Conservation (phyloP, 2,888 invertebrate genomes). For the Caenorhabditis sp. region DNA sequence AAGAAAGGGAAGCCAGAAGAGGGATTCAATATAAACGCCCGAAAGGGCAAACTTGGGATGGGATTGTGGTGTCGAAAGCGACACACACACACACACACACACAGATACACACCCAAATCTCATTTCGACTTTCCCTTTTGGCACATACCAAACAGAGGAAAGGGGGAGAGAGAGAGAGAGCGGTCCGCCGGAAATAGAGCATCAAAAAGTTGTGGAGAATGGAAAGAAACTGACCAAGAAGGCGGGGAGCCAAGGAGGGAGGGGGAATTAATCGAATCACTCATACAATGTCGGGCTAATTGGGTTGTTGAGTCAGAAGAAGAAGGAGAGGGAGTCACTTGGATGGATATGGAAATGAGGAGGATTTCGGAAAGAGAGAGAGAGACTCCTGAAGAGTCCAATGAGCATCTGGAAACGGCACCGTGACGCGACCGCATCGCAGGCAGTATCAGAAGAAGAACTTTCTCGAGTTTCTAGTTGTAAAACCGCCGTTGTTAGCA, state of each 20-base stretch:
- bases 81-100: conserved; percentile 1
- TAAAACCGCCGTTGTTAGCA: too few species aligned
- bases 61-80: conserved; percentile 23
- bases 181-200: conserved; percentile 10
- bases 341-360: not conserved
- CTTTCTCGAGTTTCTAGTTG: too few species aligned
- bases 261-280: conserved; percentile 47
- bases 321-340: too few species aligned
- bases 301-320: conserved; percentile 13
- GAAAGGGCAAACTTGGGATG: conserved; percentile 22
- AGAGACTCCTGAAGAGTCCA: not conserved
- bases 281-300: conserved; percentile 39
- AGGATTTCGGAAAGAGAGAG: not conserved
- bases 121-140: conserved; percentile 27
- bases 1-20: not conserved
- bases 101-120: conserved; percentile 20
- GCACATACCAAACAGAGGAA: not conserved
- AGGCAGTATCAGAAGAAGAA: too few species aligned
- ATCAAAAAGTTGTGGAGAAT: conserved; percentile 33
- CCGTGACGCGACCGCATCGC: too few species aligned
- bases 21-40: conserved; percentile 14
- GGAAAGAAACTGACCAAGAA: not conserved
- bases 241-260: not conserved
- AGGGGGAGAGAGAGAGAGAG: conserved; percentile 10
- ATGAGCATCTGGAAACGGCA: not conserved